phyloP scores from a whole-genome alignment of 2,113 vertebrate species.

The Saguinus imperator region DNA sequence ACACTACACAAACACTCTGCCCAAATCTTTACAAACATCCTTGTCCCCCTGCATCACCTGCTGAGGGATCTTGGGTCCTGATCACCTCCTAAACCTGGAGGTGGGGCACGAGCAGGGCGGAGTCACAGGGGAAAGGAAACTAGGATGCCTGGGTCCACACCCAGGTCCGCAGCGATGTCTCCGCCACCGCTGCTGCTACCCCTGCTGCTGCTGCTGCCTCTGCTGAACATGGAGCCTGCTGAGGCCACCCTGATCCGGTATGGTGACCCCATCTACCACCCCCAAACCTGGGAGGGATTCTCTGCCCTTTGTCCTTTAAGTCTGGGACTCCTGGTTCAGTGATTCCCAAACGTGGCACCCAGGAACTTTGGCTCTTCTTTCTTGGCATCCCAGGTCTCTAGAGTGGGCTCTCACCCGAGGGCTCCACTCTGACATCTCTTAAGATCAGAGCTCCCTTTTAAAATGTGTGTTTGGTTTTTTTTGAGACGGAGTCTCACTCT shows the following conservation, averaged over 20 bases:
- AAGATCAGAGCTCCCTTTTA: neutral
- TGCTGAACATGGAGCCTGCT: slow-evolving; percentile 84
- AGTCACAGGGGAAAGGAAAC: neutral
- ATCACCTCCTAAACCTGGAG: neutral
- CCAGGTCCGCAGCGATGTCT: neutral
- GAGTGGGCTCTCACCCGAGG: neutral
- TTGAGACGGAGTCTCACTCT: too few species aligned
- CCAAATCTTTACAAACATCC: neutral
- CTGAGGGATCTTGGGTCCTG: fast-evolving
- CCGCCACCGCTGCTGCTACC: neutral
- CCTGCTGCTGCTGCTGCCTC: slow-evolving; percentile 74
- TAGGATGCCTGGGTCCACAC: neutral
- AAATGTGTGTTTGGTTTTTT: too few species aligned
- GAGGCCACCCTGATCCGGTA: slow-evolving; percentile 83
- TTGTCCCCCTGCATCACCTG: too few species aligned
- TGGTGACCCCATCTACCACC: slow-evolving; percentile 54
- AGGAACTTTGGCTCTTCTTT: neutral
- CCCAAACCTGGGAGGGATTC: slow-evolving; percentile 66
- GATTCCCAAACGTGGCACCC: slow-evolving; percentile 82
- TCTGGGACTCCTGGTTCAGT: slow-evolving; percentile 78
- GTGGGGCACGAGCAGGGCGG: neutral
- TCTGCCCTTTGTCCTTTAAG: slow-evolving; percentile 84
- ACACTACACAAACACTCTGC: neutral
- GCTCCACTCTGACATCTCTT: neutral
- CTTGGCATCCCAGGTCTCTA: neutral